Evolutionary conservation across 2,113 vertebrate species (phyloP), one percentile per base, ranked within the genome.

Genomic region (Gadus chalcogrammus): DNA sequence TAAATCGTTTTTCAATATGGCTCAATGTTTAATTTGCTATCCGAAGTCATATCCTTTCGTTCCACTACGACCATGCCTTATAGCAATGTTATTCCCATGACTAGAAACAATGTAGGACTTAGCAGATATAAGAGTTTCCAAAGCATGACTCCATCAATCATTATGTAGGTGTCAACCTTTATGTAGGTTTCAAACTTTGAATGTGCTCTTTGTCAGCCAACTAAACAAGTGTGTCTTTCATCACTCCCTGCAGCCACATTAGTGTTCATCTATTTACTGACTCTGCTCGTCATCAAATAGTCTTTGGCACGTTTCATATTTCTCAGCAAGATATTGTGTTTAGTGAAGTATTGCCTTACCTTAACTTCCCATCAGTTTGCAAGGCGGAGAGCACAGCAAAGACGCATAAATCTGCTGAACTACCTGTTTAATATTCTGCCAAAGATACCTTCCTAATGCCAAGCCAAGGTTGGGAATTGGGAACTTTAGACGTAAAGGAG

Each of bases 351-450:
- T 89, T 53, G 1, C 60, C 78, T 90, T 88, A 82, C 83, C 55
- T 58, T 58, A 17, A 63, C 77, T 76, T 71, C 42, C 62, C 42
- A 15, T 77, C 65, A 20, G 11, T 75, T 83, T 69, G 76, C 73
- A 52, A 73, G 28, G 65, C 24, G 27, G 64, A 38, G 3, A 66
- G 83, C 68, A 48, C 42, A 63, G 80, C 75, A 84, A 74, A 80
- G 79, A 63, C 20, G 53, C 68, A 71, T 88, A 81, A 88, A 85
- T 88, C 82, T 83, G 75, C 80, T 9, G 22, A 88, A 84, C 73
- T 82, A 85, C 85, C 80, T 84, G 85, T 85, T 76, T 85, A 80
- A 82, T 87, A 72, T 70, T 53, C 11, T 28, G 71, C 79, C 84
- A 81, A 75, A 70, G 71, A 20, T 65, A 73, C 80, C 72, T 17